Percentiles rank a stretch among this genome's conserved stretches.
These are phyloP conservation scores for Halcyon smyrnensis DNA, from an alignment of 2,797 vertebrate species.

Conservation along the genomic window DNA sequence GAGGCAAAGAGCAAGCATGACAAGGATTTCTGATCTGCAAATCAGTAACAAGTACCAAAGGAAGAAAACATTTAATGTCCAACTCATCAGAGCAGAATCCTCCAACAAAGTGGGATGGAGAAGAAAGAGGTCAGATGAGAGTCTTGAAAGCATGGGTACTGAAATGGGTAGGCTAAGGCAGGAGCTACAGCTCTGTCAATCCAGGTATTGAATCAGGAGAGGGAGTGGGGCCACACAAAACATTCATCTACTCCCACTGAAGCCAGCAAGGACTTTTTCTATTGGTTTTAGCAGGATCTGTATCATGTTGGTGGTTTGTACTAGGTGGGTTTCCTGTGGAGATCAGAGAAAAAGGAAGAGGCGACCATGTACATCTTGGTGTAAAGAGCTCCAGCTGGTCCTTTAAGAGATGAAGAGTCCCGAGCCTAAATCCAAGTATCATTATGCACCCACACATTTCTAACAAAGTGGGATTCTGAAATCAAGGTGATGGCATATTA, in stretches of 20 bases:
- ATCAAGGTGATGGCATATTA: background rate
- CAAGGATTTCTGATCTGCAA: background rate
- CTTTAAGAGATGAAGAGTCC: background rate
- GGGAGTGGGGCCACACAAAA: background rate
- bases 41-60: background rate
- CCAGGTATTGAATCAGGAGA: background rate
- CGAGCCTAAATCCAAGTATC: background rate
- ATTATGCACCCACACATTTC: background rate
- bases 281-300: background rate
- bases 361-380: background rate
- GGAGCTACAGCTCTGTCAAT: background rate
- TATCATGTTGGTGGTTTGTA: background rate
- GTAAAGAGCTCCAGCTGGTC: background rate
- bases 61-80: background rate
- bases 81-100: background rate
- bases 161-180: background rate
- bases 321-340: fast-evolving
- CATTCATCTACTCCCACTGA: fast-evolving
- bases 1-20: background rate
- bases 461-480: background rate
- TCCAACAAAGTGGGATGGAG: background rate
- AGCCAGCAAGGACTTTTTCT: background rate
- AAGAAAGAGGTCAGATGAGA: background rate
- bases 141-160: background rate
- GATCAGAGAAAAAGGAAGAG: background rate